Conservation (phyloP, 2,113 vertebrate genomes). For the Cochlearius cochlearius region DNA sequence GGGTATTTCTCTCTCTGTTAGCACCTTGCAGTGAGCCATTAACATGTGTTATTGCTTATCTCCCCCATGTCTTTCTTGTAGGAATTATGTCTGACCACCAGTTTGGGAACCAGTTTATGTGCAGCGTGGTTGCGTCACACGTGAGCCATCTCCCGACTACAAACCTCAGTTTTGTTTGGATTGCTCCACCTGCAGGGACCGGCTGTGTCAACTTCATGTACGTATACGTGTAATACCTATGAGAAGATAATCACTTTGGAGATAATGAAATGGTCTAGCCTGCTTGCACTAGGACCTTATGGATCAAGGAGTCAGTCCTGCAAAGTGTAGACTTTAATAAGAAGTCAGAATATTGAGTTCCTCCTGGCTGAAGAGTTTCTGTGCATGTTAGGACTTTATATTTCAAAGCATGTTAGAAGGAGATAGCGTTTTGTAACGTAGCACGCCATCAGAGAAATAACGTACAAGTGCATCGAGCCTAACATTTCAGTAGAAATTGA, state of each 20-base stretch:
- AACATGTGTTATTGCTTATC: not conserved
- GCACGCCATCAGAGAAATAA: not conserved
- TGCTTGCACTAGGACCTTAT: not conserved
- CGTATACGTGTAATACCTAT: not conserved
- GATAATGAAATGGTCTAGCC: not conserved
- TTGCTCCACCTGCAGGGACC: conserved; percentile 93
- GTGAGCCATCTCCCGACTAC: conserved; percentile 94
- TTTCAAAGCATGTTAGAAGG: not conserved
- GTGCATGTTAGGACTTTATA: not conserved
- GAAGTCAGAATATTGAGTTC: not conserved
- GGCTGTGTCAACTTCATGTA: conserved; percentile 99
- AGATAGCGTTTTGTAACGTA: not conserved
- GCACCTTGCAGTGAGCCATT: not conserved
- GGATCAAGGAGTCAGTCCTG: not conserved
- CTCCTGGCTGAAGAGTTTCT: not conserved
- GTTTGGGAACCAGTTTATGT: conserved; percentile 97
- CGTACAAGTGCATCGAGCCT: not conserved
- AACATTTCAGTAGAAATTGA: not conserved
- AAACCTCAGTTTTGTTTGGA: conserved; percentile 97
- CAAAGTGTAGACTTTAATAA: not conserved
- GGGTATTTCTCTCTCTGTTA: not conserved
- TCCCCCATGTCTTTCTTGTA: conserved; percentile 42
- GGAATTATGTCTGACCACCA: conserved; percentile 94
- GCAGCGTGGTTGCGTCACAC: conserved; percentile 96
- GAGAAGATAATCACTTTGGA: not conserved